A percentile compares a stretch with the other conserved stretches of the same genome.
Conservation (phyloP, 2,797 vertebrate genomes). For the Microchirus variegatus region DNA sequence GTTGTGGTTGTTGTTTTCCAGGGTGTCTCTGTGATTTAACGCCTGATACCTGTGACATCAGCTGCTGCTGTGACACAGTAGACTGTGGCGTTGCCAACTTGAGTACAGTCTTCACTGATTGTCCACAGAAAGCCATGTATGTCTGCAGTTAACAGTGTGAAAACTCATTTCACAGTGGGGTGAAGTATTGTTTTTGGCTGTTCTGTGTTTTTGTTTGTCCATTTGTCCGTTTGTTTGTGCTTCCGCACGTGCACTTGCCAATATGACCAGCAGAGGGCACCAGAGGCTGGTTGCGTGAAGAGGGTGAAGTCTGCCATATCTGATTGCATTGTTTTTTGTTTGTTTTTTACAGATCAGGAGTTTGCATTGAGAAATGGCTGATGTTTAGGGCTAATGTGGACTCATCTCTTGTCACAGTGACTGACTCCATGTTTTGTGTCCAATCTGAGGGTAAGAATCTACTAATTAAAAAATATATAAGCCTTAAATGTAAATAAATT, state of each 20-base stretch:
- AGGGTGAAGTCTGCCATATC: no score
- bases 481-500: background rate
- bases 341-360: constrained; percentile 61
- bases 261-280: no score
- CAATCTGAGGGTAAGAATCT: constrained; percentile 60
- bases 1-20: constrained; percentile 32
- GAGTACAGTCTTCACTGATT: constrained; percentile 74
- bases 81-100: constrained; percentile 76
- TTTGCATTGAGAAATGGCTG: constrained; percentile 82
- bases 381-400: constrained; percentile 80
- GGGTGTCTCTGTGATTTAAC: constrained; percentile 81
- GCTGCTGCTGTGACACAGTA: constrained; percentile 81
- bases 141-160: constrained; percentile 1
- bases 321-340: no score
- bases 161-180: no score
- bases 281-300: no score
- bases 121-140: constrained; percentile 64
- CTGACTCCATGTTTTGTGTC: constrained; percentile 77
- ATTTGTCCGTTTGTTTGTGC: no score
- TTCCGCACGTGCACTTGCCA: no score
- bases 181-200: no score
- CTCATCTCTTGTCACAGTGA: constrained; percentile 70
- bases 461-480: background rate
- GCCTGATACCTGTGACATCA: constrained; percentile 79
- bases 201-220: no score